Evolutionary conservation across 2,888 invertebrate species (phyloP), one percentile per base, ranked within the genome.

Genomic region (Orchestes rusci): DNA sequence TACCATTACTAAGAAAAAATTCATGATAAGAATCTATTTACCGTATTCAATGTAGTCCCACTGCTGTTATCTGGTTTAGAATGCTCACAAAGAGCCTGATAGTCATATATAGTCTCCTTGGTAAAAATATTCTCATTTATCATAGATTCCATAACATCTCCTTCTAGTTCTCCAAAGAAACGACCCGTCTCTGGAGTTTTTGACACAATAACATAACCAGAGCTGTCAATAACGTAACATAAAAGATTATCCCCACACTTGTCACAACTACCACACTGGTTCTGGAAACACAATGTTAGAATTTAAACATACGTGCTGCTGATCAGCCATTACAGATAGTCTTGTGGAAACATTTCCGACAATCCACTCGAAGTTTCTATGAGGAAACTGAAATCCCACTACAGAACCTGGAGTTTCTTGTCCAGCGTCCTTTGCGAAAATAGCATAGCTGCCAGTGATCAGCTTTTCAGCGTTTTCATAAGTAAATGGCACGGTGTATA

Each of bases 201-300:
- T 0, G 88, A 79, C 7, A 89, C 71, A 1, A 94, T 76, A 4
- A 92, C 74, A 64, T 91, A 95, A 0, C 92, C 95, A 58, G 91
- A 90, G 64, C 85, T 87, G 64, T 95, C 95, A 30, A 95, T 74
- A n/a, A 95, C 74, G 64, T 85, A 94, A 62, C 94, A 95, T 52
- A 84, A 81, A 53, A 82, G 72, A 18, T 76, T 74, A 20, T 51
- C 53, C n/a, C 75, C 68, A 56, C 80, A 81, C n/a, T 73, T 77
- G 54, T 72, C 60, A 53, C 75, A 77, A 16, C 16, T 15, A 12
- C 68, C 64, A 51, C 75, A 76, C 67, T 74, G 59, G 38, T 56
- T 58, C 61, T 62, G 54, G 43, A 54, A 54, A 48, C 12, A 31
- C 8, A 12, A 31, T 12, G 13, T 12, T 8, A 31, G 2, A 31